phyloP scores from a whole-genome alignment of 2,113 vertebrate species.

The Laterallus jamaicensis region DNA sequence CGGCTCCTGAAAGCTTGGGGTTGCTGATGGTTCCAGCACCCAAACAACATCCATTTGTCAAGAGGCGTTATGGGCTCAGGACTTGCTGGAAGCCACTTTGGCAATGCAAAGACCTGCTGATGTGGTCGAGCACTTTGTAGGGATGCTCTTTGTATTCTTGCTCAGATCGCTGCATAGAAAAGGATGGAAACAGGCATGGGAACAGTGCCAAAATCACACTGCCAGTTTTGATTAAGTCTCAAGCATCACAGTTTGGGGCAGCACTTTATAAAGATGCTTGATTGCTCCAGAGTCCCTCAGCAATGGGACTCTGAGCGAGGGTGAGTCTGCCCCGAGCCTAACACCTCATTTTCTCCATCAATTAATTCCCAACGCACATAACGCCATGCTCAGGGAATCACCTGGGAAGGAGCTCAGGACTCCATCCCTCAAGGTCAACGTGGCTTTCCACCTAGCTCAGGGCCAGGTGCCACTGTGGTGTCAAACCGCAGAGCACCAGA shows the following conservation, averaged over 20 bases:
- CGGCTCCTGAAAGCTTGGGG: neutral
- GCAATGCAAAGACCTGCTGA: rapidly evolving
- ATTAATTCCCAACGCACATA: neutral
- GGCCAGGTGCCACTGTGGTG: neutral
- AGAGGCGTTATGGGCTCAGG: rapidly evolving
- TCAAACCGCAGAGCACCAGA: neutral
- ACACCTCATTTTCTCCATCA: neutral
- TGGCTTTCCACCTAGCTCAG: neutral
- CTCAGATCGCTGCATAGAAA: rapidly evolving
- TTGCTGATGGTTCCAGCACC: neutral
- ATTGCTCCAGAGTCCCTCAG: neutral
- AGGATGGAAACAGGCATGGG: rapidly evolving
- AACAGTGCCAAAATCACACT: neutral
- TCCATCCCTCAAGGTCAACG: rapidly evolving
- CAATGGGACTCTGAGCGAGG: rapidly evolving
- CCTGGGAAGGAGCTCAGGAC: neutral
- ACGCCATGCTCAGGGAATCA: rapidly evolving
- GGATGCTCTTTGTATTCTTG: neutral
- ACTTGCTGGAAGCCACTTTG: neutral
- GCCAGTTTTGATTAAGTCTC: neutral
- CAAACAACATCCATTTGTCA: neutral
- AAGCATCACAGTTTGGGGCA: neutral
- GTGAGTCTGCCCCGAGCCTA: neutral
- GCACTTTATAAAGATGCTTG: neutral
- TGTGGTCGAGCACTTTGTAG: rapidly evolving